Conservation (phyloP, 2,797 vertebrate species). For the Scolopax bukidnonensis region DNA sequence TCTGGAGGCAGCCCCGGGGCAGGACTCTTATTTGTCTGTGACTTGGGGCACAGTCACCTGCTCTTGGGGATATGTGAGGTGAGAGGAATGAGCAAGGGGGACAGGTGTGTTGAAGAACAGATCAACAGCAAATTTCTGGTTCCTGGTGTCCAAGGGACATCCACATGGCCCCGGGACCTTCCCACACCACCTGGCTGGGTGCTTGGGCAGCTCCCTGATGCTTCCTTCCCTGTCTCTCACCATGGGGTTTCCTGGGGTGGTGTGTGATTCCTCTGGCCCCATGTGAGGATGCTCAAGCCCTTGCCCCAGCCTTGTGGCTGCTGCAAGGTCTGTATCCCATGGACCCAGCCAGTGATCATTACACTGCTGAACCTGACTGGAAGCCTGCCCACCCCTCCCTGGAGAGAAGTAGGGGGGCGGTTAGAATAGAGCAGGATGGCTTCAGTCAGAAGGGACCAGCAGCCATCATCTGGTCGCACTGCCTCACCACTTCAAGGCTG, state of each 20-base stretch:
- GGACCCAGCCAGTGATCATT: not conserved
- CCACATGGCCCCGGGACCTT: rapidly evolving
- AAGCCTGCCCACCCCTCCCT: not conserved
- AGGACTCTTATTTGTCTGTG: not conserved
- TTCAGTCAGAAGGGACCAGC: not conserved
- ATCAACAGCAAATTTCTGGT: not conserved
- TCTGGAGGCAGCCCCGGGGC: not conserved
- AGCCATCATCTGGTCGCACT: not conserved
- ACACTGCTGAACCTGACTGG: not conserved
- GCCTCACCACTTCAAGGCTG: not conserved
- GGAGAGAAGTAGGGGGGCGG: not conserved
- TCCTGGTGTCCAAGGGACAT: not conserved
- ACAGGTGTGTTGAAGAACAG: not conserved
- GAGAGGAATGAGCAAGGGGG: rapidly evolving
- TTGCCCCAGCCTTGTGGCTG: not conserved
- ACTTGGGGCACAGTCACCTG: not conserved
- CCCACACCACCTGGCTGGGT: rapidly evolving
- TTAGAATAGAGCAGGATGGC: not conserved
- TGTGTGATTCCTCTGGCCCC: not conserved
- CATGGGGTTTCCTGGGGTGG: not conserved
- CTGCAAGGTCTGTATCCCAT: not conserved
- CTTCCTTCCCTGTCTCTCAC: not conserved
- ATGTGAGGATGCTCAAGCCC: rapidly evolving
- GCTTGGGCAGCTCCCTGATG: not conserved
- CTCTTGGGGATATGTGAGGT: rapidly evolving